phyloP scores from a whole-genome alignment of 1,140 invertebrate species.

The Rhysida immarginata region DNA sequence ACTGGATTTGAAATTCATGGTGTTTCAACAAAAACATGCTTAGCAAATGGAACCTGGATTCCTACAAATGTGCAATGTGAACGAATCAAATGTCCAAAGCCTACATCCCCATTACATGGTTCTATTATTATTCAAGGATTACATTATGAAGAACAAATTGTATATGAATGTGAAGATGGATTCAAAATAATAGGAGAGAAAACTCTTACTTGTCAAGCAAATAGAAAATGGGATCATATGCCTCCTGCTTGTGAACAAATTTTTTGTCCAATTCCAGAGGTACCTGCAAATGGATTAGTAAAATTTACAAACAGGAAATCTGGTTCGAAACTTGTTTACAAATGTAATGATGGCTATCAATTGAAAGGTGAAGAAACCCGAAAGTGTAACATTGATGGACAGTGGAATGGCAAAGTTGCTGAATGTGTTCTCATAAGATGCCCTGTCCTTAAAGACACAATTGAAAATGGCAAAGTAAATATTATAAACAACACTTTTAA shows the following conservation, averaged over 20 bases:
- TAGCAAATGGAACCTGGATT: background rate
- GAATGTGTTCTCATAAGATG: constrained; percentile 25
- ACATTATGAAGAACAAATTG: constrained; percentile 5
- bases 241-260: constrained; percentile 12
- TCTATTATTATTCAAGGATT: background rate
- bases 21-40: background rate
- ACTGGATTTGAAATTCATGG: background rate
- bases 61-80: background rate
- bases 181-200: constrained; percentile 17
- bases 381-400: constrained; percentile 24
- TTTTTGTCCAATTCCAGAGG: constrained; percentile 13
- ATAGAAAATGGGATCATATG: constrained; percentile 16
- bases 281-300: constrained; percentile 18
- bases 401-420: constrained; percentile 26
- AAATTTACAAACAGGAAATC: constrained; percentile 8
- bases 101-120: background rate
- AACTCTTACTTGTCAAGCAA: constrained; percentile 13
- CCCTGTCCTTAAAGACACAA: constrained; percentile 12
- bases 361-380: constrained; percentile 25
- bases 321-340: constrained; percentile 21
- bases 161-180: constrained; percentile 16
- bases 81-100: background rate
- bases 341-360: constrained; percentile 29
- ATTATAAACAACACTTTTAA: constrained; percentile 15
- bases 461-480: constrained; percentile 14